Evolutionary conservation across 2,113 vertebrate genomes (phyloP).

Genomic region (Rhea americana): DNA sequence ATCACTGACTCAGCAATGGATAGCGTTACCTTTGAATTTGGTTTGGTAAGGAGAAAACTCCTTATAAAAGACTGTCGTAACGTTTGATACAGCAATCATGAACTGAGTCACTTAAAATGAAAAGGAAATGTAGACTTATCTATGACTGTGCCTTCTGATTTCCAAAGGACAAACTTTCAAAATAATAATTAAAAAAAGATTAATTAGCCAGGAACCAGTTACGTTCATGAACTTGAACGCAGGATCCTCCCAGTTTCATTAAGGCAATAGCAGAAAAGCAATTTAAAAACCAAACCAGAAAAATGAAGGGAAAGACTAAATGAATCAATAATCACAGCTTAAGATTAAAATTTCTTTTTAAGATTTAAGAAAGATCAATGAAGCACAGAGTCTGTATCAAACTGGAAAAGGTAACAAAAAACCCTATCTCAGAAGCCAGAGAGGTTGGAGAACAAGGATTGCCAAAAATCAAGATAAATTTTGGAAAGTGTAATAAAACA

Average conservation of each 20-base stretch:
- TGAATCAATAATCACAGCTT: not conserved
- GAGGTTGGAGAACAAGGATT: not conserved
- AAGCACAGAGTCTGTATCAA: not conserved
- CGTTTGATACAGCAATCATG: not conserved
- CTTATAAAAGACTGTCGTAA: not conserved
- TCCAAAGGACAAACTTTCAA: not conserved
- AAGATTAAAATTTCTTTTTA: not conserved
- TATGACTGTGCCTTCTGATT: not conserved
- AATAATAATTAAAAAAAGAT: not conserved
- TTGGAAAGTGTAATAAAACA: not conserved
- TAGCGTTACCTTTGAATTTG: not conserved
- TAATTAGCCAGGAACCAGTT: not conserved
- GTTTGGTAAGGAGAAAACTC: not conserved
- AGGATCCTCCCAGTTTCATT: not conserved
- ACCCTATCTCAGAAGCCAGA: not conserved
- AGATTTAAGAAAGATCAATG: not conserved
- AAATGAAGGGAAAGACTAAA: not conserved
- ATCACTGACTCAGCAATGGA: not conserved
- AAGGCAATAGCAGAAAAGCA: not conserved
- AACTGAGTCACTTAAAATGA: not conserved
- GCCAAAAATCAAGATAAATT: not conserved
- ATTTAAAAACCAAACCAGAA: not conserved
- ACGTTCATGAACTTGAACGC: not conserved
- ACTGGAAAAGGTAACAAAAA: not conserved
- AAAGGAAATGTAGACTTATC: not conserved